Conservation (phyloP, 1,140 invertebrate genomes). For the Cotesia chilonis region DNA sequence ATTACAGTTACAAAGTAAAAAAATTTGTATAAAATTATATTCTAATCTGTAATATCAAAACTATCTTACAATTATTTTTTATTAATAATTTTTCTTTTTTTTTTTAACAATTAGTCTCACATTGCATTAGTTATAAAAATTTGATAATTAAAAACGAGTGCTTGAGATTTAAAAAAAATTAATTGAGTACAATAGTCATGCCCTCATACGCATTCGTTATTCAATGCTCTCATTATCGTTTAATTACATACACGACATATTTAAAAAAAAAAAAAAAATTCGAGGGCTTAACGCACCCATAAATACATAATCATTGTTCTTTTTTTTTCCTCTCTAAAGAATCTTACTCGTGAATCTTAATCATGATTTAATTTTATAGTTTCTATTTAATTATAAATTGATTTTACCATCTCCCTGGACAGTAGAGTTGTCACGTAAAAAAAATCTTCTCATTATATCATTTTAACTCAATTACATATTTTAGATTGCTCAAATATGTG, state of each 20-base stretch:
- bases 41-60: no score
- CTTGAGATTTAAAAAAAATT: no score
- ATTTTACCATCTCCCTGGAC: background rate
- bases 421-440: constrained; percentile 15
- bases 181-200: no score
- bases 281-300: background rate
- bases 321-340: background rate
- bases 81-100: no score
- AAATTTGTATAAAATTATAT: no score
- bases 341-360: background rate
- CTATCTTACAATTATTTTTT: no score
- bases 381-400: background rate
- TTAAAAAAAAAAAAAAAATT: background rate
- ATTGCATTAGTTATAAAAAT: no score
- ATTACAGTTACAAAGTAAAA: no score
- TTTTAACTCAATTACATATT: background rate
- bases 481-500: constrained; percentile 19
- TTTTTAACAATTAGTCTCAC: no score
- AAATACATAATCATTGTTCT: background rate
- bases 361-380: background rate
- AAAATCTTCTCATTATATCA: background rate
- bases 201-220: no score
- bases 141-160: no score
- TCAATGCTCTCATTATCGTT: no score
- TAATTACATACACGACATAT: background rate